These are phyloP conservation scores for Parapristionchus giblindavisi DNA, from an alignment of 2,888 invertebrate genomes.

Conservation along the genomic window DNA sequence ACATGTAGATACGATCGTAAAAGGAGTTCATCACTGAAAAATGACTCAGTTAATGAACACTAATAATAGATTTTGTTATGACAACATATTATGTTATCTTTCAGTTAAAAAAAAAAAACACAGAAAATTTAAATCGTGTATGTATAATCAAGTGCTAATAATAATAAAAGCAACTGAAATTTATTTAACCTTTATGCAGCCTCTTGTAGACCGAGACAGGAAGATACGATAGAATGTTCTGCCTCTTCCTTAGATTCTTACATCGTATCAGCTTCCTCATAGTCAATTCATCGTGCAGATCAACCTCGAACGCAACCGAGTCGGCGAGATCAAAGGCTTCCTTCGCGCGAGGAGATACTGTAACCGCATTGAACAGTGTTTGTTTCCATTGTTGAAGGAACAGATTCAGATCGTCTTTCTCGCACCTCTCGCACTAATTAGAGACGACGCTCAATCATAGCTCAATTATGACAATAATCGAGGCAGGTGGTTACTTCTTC, in stretches of 20 bases:
- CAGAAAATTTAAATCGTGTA: no score
- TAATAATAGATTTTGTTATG: not conserved
- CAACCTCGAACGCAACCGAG: constrained; percentile 74
- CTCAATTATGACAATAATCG: constrained; percentile 10
- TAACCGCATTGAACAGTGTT: constrained; percentile 45
- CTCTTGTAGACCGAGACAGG: constrained; percentile 72
- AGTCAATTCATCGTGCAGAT: constrained; percentile 74
- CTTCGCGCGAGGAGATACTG: constrained; percentile 73
- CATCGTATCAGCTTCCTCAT: constrained; percentile 56
- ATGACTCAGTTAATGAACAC: not conserved
- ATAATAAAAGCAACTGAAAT: not conserved
- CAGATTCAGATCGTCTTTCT: no score
- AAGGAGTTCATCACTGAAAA: constrained; percentile 34
- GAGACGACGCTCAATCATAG: no score
- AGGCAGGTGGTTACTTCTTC: constrained; percentile 13
- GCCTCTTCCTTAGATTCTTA: constrained; percentile 54
- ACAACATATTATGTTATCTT: not conserved
- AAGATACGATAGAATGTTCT: constrained; percentile 65
- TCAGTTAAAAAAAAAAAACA: not conserved
- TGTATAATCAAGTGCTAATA: not conserved
- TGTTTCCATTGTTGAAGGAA: no score
- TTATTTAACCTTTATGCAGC: constrained; percentile 70
- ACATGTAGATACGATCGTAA: constrained; percentile 24
- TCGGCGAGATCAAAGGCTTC: constrained; percentile 73
- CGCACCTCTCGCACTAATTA: constrained; percentile 14